Conservation (phyloP, 2,888 invertebrate genomes). For the Hydriomena furcata region DNA sequence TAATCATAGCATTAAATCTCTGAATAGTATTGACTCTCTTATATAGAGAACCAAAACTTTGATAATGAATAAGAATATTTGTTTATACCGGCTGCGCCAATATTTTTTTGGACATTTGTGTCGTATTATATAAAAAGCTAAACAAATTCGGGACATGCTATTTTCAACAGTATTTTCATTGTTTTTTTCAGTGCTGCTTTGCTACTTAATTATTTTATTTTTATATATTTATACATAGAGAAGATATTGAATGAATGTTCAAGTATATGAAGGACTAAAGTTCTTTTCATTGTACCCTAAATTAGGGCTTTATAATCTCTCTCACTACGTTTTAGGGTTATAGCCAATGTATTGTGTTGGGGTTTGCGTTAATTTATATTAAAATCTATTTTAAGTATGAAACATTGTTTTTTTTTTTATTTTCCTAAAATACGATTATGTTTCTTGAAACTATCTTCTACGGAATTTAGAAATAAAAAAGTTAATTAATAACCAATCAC, state of each 20-base stretch:
- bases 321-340: constrained; percentile 68
- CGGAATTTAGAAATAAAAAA: not conserved
- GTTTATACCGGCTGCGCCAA: not conserved
- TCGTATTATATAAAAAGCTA: no score
- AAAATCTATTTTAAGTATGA: constrained; percentile 75
- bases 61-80: not conserved
- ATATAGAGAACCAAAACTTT: constrained; percentile 6
- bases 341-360: constrained; percentile 80
- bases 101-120: not conserved
- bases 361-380: constrained; percentile 82
- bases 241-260: constrained; percentile 57
- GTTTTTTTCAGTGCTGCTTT: constrained; percentile 12
- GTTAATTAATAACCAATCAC: not conserved
- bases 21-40: constrained; percentile 13
- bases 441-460: no score
- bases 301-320: constrained; percentile 81
- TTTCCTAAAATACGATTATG: not conserved
- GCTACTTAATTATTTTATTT: constrained; percentile 38
- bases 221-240: constrained; percentile 36
- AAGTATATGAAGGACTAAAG: constrained; percentile 80
- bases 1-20: constrained; percentile 15
- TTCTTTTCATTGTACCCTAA: constrained; percentile 83
- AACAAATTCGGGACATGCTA: not conserved
- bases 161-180: no score
- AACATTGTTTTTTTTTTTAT: constrained; percentile 29